A percentile compares a stretch with the other conserved stretches of the same genome.
Conservation (phyloP, 1,140 invertebrate species). For the Rhizoglyphus robini region DNA sequence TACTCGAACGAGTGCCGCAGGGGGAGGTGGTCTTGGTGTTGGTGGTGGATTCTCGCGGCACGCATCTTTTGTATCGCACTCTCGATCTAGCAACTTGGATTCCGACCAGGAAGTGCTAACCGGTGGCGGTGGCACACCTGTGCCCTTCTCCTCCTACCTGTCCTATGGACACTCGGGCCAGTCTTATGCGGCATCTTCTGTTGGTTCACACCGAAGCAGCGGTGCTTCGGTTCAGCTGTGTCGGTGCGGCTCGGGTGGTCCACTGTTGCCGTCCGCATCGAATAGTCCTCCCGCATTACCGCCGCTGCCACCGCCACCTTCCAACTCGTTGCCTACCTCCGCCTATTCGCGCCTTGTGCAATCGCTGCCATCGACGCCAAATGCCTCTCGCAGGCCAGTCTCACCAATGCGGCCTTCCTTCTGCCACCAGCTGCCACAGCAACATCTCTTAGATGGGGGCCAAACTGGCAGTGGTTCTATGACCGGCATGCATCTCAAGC, state of each 20-base stretch:
- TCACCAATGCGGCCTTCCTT: slow-evolving; percentile 13
- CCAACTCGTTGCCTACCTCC: background rate
- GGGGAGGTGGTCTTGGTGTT: background rate
- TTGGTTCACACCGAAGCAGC: background rate
- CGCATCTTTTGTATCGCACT: background rate
- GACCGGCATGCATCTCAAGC: background rate
- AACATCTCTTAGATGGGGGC: background rate
- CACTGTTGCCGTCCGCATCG: background rate
- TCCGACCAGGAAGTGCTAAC: background rate
- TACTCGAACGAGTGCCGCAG: background rate
- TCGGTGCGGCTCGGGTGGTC: background rate
- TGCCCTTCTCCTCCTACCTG: background rate
- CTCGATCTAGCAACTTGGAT: background rate
- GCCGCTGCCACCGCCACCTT: background rate
- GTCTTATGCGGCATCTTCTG: background rate
- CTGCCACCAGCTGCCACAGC: slow-evolving; percentile 3
- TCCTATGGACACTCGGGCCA: background rate
- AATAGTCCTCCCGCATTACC: background rate
- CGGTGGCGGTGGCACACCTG: background rate
- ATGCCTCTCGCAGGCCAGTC: slow-evolving; percentile 12
- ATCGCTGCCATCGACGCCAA: slow-evolving; percentile 23
- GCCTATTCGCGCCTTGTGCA: slow-evolving; percentile 18
- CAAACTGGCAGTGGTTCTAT: background rate
- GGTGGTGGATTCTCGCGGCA: background rate
- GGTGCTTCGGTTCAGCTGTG: slow-evolving; percentile 6